Conservation (phyloP, 2,113 vertebrate genomes). For the Marcusenius ussheri region DNA sequence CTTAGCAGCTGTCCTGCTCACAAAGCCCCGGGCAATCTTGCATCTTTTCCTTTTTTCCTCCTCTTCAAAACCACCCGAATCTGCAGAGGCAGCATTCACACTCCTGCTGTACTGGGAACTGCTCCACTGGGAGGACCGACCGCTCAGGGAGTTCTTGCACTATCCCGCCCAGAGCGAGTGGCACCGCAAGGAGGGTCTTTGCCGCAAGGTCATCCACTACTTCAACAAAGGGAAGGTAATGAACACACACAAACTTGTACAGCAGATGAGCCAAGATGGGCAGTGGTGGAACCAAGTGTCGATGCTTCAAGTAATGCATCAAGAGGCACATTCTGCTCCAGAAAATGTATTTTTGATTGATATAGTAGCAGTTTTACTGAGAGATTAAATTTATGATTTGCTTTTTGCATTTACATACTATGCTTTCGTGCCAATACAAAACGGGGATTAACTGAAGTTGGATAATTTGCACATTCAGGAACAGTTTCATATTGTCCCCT, state of each 20-base stretch:
- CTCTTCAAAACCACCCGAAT: neutral
- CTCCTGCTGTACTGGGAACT: constrained; percentile 94
- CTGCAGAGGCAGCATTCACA: constrained; percentile 90
- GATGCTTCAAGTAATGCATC: neutral
- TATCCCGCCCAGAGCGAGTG: constrained; percentile 92
- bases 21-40: neutral
- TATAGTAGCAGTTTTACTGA: neutral
- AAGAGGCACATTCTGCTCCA: neutral
- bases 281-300: neutral
- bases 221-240: constrained; percentile 97
- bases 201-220: constrained; percentile 94
- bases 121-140: constrained; percentile 90
- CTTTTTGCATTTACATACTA: neutral
- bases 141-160: constrained; percentile 87
- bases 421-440: neutral
- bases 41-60: neutral
- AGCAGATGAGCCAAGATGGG: neutral
- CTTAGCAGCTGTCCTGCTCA: neutral
- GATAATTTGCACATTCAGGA: neutral
- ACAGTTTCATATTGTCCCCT: neutral
- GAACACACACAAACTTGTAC: neutral
- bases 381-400: neutral
- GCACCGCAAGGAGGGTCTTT: constrained; percentile 92
- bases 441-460: neutral
- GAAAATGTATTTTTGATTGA: neutral